A percentile compares a stretch with the other conserved stretches of the same genome.
Conservation (phyloP, 2,797 vertebrate genomes). For the Oreochromis mossambicus region DNA sequence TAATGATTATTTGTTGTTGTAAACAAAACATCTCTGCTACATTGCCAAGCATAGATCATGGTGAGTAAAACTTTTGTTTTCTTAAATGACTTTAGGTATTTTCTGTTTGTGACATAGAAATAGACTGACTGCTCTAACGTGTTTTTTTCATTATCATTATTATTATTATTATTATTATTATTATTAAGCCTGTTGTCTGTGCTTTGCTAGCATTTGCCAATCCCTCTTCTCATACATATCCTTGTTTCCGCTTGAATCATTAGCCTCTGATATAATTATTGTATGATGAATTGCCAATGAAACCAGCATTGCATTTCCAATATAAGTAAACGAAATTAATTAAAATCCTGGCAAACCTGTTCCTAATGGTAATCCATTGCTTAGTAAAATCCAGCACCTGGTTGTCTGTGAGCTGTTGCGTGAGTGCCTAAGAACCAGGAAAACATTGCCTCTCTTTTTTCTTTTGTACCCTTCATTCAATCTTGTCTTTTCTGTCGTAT, state of each 20-base stretch:
- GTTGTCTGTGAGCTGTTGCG: neutral
- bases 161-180: rapidly evolving
- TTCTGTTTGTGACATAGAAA: neutral
- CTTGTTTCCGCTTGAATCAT: neutral
- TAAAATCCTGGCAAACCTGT: constrained; percentile 35
- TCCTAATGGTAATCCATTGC: constrained; percentile 18
- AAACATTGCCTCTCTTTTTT: neutral
- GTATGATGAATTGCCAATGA: neutral
- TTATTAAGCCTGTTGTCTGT: neutral
- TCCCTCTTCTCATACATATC: neutral
- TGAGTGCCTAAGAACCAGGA: neutral
- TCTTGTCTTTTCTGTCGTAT: neutral
- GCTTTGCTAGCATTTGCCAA: neutral
- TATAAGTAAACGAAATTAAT: constrained; percentile 37
- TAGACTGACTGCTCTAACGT: neutral
- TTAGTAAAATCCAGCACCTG: neutral
- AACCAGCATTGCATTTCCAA: constrained; percentile 1
- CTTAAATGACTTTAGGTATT: neutral
- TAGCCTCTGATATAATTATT: constrained; percentile 31
- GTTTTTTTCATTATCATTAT: neutral
- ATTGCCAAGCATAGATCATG: neutral
- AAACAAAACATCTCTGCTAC: neutral
- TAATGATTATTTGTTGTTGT: neutral
- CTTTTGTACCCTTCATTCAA: neutral
- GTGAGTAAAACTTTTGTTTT: neutral